Evolutionary conservation across 2,888 invertebrate genomes (phyloP), one percentile per base, ranked within the genome.

Genomic region (Cecidostiba fungosa): DNA sequence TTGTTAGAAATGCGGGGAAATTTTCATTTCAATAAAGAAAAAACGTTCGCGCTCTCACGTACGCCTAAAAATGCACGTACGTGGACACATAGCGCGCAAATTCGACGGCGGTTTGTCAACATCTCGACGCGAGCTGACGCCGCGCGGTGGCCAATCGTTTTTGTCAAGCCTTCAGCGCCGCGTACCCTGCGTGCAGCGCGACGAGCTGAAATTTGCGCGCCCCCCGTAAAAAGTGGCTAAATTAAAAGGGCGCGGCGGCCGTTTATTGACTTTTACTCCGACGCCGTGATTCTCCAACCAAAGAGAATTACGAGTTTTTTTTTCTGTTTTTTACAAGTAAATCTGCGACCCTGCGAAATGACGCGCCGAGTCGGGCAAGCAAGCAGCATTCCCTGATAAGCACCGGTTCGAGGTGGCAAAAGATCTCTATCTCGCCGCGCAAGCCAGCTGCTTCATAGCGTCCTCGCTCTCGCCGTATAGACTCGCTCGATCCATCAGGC

Each of bases 61-160:
- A n/a, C n/a, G n/a, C n/a, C n/a, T n/a, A n/a, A n/a, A n/a, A n/a
- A n/a, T n/a, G n/a, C n/a, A n/a, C n/a, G n/a, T n/a, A n/a, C n/a
- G n/a, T n/a, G n/a, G n/a, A 50, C 50, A 10, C 59, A 76, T 69
- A 76, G 79, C 86, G 80, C 85, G 87, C 86, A 80, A 88, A 88
- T 88, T 85, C 84, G 80, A 76, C 78, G 84, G 73, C 76, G 82
- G 84, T 86, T 88, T 83, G 86, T 86, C 87, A 79, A 87, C 86
- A 77, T 86, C 86, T 86, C 84, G 74, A 70, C 76, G 83, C 70
- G 81, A 82, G 74, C 23, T 47, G 69, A 59, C 23, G 81, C n/a
- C n/a, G n/a, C 43, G 50, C 54, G 59, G 59, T 23, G 74, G 81
- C 81, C 84, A 84, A 86, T 84, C 77, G 83, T 83, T 82, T 83